phyloP scores from a whole-genome alignment of 2,113 vertebrate genomes.

The Gopherus evgoodei region DNA sequence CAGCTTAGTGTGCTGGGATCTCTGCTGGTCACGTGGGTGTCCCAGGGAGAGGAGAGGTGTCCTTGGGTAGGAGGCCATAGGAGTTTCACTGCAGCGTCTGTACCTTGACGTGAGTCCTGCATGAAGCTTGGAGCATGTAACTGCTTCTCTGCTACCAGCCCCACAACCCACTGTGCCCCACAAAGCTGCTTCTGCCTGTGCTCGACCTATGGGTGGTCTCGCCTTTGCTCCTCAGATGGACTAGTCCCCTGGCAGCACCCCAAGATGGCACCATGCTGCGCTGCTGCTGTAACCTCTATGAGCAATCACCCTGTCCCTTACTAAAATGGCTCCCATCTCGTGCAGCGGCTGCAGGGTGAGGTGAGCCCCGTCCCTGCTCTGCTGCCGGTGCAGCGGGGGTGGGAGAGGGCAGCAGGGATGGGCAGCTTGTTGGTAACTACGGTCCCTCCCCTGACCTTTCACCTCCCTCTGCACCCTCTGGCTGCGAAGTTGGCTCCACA shows the following conservation, averaged over 20 bases:
- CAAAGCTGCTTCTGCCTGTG: constrained; percentile 44
- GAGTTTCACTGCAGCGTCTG: constrained; percentile 64
- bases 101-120: constrained; percentile 33
- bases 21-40: background rate
- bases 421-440: background rate
- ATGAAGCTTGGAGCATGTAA: constrained; percentile 68
- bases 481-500: too few species aligned
- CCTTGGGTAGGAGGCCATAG: background rate
- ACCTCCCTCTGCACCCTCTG: background rate
- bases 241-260: background rate
- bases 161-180: constrained; percentile 2
- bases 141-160: constrained; percentile 67
- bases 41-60: fast-evolving
- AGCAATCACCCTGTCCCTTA: background rate
- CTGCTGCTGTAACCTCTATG: background rate
- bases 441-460: background rate
- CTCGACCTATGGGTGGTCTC: background rate
- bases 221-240: constrained; percentile 41
- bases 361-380: background rate
- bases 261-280: background rate
- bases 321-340: background rate
- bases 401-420: too few species aligned
- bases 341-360: background rate
- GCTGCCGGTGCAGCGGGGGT: too few species aligned
- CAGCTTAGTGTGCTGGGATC: background rate